Percentiles rank a stretch among this genome's conserved stretches.
Evolutionary conservation across 2,888 invertebrate species (phyloP).

Genomic region (Drosophila demipolita): DNA sequence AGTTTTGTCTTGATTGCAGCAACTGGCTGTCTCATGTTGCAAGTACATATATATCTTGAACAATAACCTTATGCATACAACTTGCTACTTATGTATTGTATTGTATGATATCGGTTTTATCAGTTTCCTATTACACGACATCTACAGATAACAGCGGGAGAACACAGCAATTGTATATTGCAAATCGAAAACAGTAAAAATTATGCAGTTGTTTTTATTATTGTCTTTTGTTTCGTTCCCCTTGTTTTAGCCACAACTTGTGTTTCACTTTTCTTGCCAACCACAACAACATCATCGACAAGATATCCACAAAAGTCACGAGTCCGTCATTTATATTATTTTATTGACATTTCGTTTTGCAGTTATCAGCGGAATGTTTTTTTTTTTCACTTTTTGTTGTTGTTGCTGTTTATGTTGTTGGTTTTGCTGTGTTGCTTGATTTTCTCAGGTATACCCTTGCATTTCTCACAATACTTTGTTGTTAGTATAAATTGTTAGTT

Average conservation of each 20-base stretch:
- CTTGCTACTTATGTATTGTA: constrained; percentile 20
- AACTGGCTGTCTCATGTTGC: constrained; percentile 3
- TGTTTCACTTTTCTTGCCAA: constrained; percentile 47
- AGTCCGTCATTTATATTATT: constrained; percentile 78
- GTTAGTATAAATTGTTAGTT: not conserved
- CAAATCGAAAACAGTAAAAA: constrained; percentile 40
- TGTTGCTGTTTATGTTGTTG: constrained; percentile 6
- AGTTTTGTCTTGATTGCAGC: constrained; percentile 13
- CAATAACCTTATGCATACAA: constrained; percentile 23
- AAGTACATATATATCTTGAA: not conserved
- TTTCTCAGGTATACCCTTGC: constrained; percentile 19
- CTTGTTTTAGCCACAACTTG: constrained; percentile 18
- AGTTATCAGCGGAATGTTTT: constrained; percentile 61
- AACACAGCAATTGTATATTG: constrained; percentile 52
- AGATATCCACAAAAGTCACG: constrained; percentile 65
- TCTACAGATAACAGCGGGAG: constrained; percentile 47
- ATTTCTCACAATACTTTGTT: not conserved
- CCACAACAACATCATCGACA: constrained; percentile 30
- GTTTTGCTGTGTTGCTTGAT: constrained; percentile 13
- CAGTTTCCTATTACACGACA: constrained; percentile 38
- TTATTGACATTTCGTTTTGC: constrained; percentile 69
- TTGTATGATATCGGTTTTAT: constrained; percentile 32
- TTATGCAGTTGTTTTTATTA: constrained; percentile 20
- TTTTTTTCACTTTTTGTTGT: constrained; percentile 25
- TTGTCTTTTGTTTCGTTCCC: constrained; percentile 14